A percentile compares a stretch with the other conserved stretches of the same genome.
These are phyloP conservation scores for Tetragonula clypearis DNA, from an alignment of 1,140 invertebrate species.

Conservation along the genomic window DNA sequence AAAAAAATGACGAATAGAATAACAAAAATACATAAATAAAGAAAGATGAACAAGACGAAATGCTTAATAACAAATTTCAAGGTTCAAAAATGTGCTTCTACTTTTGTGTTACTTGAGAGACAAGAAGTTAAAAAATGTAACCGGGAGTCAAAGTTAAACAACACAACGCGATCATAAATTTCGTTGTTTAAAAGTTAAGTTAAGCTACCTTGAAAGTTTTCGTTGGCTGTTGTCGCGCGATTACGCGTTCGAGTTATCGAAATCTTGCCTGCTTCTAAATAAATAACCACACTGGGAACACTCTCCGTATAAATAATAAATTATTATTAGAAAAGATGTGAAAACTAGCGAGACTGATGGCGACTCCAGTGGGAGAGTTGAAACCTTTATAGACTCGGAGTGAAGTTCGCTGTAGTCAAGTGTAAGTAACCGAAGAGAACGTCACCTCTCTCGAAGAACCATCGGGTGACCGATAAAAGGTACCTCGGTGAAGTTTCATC, in stretches of 20 bases:
- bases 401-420: constrained; percentile 34
- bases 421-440: constrained; percentile 22
- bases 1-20: too few relatives aligned
- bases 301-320: constrained; percentile 17
- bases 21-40: background rate
- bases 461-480: constrained; percentile 42
- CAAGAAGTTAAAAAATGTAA: too few relatives aligned
- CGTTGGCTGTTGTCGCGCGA: background rate
- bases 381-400: constrained; percentile 38
- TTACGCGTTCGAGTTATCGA: background rate
- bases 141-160: too few relatives aligned
- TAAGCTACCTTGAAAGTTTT: background rate
- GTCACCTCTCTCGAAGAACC: constrained; percentile 9
- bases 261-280: background rate
- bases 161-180: background rate
- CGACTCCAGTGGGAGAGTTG: constrained; percentile 27
- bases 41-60: background rate
- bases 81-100: too few relatives aligned
- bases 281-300: background rate
- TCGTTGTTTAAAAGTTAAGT: background rate
- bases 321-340: constrained; percentile 1
- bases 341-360: background rate
- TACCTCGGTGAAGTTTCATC: constrained; percentile 8
- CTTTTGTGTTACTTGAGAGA: too few relatives aligned
- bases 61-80: background rate